These are phyloP conservation scores for Bagarius yarrelli DNA, from an alignment of 2,113 vertebrate genomes.

Conservation along the genomic window DNA sequence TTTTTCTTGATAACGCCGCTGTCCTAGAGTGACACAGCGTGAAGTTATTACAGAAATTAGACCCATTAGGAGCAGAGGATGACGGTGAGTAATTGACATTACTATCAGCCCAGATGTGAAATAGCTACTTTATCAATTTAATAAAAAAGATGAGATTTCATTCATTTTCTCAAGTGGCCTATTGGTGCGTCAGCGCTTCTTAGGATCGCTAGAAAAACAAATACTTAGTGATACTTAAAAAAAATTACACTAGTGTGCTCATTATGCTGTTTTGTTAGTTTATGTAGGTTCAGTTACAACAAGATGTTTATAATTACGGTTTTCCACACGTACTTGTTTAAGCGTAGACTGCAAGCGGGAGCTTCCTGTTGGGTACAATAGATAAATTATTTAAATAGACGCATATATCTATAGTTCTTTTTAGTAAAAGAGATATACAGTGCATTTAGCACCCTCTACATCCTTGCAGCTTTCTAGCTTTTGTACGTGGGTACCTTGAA, in stretches of 20 bases:
- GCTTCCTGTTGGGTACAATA: neutral
- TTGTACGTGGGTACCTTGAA: neutral
- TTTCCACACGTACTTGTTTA: neutral
- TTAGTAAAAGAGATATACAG: neutral
- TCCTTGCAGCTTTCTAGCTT: neutral
- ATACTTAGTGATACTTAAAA: conserved; percentile 11
- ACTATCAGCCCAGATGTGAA: conserved; percentile 56
- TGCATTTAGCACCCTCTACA: neutral
- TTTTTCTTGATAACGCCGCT: conserved; percentile 36
- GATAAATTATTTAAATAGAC: neutral
- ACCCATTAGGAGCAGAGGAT: conserved; percentile 53
- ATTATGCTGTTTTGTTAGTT: neutral
- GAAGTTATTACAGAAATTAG: conserved; percentile 61
- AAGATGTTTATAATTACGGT: conserved; percentile 6
- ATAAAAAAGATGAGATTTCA: conserved; percentile 49
- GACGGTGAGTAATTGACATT: conserved; percentile 56
- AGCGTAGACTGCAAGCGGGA: neutral
- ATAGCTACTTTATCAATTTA: conserved; percentile 59
- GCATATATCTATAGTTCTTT: neutral
- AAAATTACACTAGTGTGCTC: neutral
- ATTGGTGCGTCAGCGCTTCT: conserved; percentile 54
- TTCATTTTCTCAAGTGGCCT: conserved; percentile 53
- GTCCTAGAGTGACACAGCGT: conserved; percentile 45
- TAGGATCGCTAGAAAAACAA: conserved; percentile 33
- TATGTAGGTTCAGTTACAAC: neutral